phyloP scores from a whole-genome alignment of 92 coral and sea anemone genomes.

The Palythoa heliodiscus region DNA sequence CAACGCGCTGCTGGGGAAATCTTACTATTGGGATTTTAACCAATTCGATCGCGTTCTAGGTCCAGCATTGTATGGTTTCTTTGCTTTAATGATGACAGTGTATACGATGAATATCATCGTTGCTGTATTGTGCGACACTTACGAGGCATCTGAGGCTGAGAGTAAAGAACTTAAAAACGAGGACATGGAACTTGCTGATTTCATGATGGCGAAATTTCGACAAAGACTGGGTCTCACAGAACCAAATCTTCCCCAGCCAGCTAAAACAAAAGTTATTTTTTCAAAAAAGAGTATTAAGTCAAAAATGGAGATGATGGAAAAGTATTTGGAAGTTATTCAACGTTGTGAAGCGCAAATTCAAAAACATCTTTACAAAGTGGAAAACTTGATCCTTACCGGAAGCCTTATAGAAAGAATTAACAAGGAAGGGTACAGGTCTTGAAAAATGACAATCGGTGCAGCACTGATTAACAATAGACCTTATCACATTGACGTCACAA shows the following conservation, averaged over 20 bases:
- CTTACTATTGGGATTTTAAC: constrained; percentile 58
- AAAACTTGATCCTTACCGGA: background rate
- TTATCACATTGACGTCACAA: no score
- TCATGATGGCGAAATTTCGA: constrained; percentile 52
- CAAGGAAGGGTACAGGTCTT: background rate
- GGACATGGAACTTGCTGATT: constrained; percentile 66
- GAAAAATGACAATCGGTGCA: background rate
- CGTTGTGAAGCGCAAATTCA: constrained; percentile 19
- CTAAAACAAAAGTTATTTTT: background rate
- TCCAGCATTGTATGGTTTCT: constrained; percentile 57
- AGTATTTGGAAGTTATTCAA: constrained; percentile 3
- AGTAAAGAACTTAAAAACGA: constrained; percentile 52
- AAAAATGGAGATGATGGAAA: constrained; percentile 20
- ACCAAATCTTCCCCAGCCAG: constrained; percentile 10
- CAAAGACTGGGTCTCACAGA: constrained; percentile 49
- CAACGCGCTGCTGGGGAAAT: constrained; percentile 71
- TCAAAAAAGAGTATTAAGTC: constrained; percentile 10
- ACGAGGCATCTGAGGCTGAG: constrained; percentile 43
- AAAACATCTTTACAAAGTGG: constrained; percentile 5
- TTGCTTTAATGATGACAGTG: constrained; percentile 68
- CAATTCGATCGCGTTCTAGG: constrained; percentile 66
- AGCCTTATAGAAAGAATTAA: background rate
- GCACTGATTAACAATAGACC: background rate
- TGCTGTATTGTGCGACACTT: constrained; percentile 67
- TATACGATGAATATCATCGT: constrained; percentile 75